Base-by-base conservation (phyloP, 37 sponge, comb jelly and placozoan genomes). In the Petrosia ficiformis region DNA sequence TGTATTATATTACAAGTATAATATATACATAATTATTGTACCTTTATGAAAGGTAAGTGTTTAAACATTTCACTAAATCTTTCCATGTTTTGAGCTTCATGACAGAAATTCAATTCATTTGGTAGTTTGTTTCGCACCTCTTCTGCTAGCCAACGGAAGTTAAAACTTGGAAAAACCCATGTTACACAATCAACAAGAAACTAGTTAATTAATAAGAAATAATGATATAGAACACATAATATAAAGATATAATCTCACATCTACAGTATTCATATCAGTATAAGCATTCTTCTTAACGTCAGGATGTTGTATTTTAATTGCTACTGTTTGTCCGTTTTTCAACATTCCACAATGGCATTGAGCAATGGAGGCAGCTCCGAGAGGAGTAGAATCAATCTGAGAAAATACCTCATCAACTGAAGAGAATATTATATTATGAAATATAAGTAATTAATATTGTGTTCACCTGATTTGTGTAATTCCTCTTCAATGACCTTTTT, bases 301-400 rank as follows among this genome's bases (percentile, higher is more conserved):
- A 0, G 88, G 91, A 59, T 90, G 93, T 67, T 97, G 97, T 31
- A 97, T 89, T 74, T 97, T 97, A 40, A 97, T 84, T 0, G 97
- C 97, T 41, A 97, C 94, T 31, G 76, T 65, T 32, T 72, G 68
- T 8, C 93, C 89, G 16, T 79, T 83, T 40, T 74, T 66, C 59
- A 97, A 86, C 36, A 77, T 68, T 0, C 83, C 93, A 11, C 67
- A 68, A 70, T 97, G 97, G 43, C 87, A 87, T 80, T 95, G 95
- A 2, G 94, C 94, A 32, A 93, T 82, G 0, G 94, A 93, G 39
- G 94, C 94, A 5, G 86, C 92, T 5, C 96, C 96, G 32, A 97
- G 65, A 24, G 94, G 97, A 37, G 71, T 44, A 2, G 42, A 74
- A 3, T 81, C 81, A 29, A 97, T 67, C 11, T 81, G 69, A 21